Base-by-base conservation (phyloP, 2,888 invertebrate genomes). In the Caenorhabditis uteleia region DNA sequence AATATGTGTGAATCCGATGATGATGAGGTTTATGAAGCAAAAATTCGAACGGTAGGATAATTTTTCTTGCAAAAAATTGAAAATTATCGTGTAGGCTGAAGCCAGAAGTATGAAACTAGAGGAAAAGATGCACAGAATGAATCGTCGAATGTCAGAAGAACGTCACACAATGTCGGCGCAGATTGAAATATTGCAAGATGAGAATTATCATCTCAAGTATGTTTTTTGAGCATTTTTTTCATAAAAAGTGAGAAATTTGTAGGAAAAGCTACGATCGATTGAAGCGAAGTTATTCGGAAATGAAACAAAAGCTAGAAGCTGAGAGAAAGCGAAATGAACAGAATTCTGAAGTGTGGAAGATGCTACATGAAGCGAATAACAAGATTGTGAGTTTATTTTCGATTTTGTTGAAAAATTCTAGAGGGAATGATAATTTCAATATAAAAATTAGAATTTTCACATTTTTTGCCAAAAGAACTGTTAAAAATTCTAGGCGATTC, bases 1-100 rank as follows among this genome's bases (percentile, higher is more conserved):
- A 58, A 25, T 16, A 55, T 39, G 10, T 59, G 56, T 50, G 66
- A 66, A 49, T 66, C 66, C 0, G 66, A 66, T 27, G 59, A 66
- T 20, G 60, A 66, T 27, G 56, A 66, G 26, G 33, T 48, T 18
- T 45, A 60, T 16, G 48, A 56, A 25, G 38, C 20, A 21, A 58
- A 47, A 43, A 56, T 48, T 23, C 40, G 58, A 5, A 20, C 36
- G 33, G 49, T 33, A 34, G n/a, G 29, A 29, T 34, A 34, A 34
- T 34, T 16, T 34, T 34, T 5, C 14, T 33, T 33, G 33, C 10
- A 33, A 33, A 14, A 33, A 33, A 33, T n/a, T n/a, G n/a, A n/a
- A n/a, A n/a, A n/a, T n/a, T n/a, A n/a, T n/a, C n/a, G n/a, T n/a
- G n/a, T 16, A 34, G 34, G 21, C 33, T 12, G 33, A 57, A 49